phyloP scores from a whole-genome alignment of 2,113 vertebrate genomes.

The Orthonyx spaldingii region DNA sequence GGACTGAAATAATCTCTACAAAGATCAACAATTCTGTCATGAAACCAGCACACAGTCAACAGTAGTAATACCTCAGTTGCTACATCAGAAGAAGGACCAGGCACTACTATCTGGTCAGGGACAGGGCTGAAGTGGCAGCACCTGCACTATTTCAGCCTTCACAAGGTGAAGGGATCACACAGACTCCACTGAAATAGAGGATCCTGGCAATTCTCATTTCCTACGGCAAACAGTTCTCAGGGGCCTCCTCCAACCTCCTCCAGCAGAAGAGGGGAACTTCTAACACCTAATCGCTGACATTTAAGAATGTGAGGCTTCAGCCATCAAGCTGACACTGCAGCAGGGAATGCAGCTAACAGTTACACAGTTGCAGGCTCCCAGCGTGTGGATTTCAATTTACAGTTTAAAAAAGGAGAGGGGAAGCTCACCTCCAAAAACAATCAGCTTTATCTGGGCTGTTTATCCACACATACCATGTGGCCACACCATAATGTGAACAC shows the following conservation, averaged over 20 bases:
- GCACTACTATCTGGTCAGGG: not conserved
- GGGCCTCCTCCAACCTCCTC: slow-evolving; percentile 17
- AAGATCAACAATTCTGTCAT: not conserved
- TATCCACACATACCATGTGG: not conserved
- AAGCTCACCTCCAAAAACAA: not conserved
- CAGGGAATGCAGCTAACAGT: not conserved
- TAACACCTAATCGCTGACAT: slow-evolving; percentile 26
- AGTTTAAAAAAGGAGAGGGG: not conserved
- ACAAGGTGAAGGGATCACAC: not conserved
- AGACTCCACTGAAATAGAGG: not conserved
- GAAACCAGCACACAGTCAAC: not conserved
- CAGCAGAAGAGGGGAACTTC: slow-evolving; percentile 31
- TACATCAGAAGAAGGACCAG: not conserved
- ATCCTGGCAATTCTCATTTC: slow-evolving; percentile 1
- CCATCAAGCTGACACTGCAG: not conserved
- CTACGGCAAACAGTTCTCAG: not conserved
- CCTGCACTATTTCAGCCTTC: not conserved
- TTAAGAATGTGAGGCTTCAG: slow-evolving; percentile 25
- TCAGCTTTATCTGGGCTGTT: slow-evolving; percentile 7
- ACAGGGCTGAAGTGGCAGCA: not conserved
- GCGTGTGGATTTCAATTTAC: slow-evolving; percentile 11
- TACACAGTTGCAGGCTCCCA: not conserved
- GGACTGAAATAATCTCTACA: not conserved
- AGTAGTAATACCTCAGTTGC: not conserved
- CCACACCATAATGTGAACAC: not conserved